Evolutionary conservation across 2,888 invertebrate genomes (phyloP), one percentile per base, ranked within the genome.

Genomic region (Spodoptera littoralis): DNA sequence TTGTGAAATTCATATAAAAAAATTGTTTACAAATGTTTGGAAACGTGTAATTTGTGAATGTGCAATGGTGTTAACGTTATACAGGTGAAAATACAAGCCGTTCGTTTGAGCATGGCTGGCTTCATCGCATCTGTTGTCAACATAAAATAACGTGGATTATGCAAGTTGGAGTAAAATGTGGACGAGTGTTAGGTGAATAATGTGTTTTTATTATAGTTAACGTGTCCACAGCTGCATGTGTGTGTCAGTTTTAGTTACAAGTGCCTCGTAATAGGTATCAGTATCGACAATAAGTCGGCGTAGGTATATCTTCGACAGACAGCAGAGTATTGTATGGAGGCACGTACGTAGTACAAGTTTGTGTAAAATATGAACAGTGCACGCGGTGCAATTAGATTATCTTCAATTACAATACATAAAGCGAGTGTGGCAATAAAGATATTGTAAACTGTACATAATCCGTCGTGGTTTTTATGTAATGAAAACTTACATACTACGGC

Each of bases 71-170:
- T 80, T 81, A 74, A 79, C 77, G 84, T 83, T 81, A 76, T 82
- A 77, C 77, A 86, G 84, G 82, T 87, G 84, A 88, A 84, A 78
- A 76, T 79, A 80, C 61, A 67, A 76, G 78, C 76, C 77, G 77
- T 83, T 77, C 76, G 79, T 84, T 81, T 84, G 87, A 90, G 84
- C 76, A 93, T 94, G 93, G 89, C 86, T 89, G 89, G 88, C 87
- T 85, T 84, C 79, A 81, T 87, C 84, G 89, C 90, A 88, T 91
- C 91, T 89, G 91, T 92, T 92, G 91, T 93, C 92, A 92, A 92
- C 88, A 91, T 88, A 87, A 90, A 92, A 92, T 92, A 92, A 89
- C 88, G 88, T 90, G 92, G 90, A 94, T 92, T 93, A 93, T 92
- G 93, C 94, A 92, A 93, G 93, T 90, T 90, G 90, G 88, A 89